phyloP scores from a whole-genome alignment of 2,888 invertebrate genomes.

The Zonitis immaculata region DNA sequence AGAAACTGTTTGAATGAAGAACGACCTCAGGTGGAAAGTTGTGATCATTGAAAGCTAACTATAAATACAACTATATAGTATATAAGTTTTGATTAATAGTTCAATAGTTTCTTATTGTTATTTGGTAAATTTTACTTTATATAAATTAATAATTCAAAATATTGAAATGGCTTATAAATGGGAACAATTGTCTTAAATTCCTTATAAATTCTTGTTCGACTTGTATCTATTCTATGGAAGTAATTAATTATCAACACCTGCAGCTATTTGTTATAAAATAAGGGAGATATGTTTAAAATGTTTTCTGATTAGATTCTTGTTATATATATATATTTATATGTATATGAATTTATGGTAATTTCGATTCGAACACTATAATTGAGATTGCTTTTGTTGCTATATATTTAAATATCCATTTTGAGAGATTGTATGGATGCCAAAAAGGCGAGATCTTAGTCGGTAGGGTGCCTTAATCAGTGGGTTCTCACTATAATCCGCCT shows the following conservation, averaged over 20 bases:
- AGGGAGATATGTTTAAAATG: not conserved
- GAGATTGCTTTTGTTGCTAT: slow-evolving; percentile 1
- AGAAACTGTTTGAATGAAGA: slow-evolving; percentile 11
- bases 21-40: slow-evolving; percentile 17
- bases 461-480: slow-evolving; percentile 25
- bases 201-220: not conserved
- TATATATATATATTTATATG: too few species aligned
- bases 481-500: slow-evolving; percentile 24
- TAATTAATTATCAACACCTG: slow-evolving; percentile 2
- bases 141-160: slow-evolving; percentile 2
- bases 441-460: slow-evolving; percentile 27
- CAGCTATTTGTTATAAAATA: not conserved
- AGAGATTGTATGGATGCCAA: slow-evolving; percentile 20
- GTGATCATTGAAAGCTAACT: slow-evolving; percentile 8
- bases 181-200: not conserved
- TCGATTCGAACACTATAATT: not conserved
- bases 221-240: not conserved
- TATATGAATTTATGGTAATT: not conserved
- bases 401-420: slow-evolving; percentile 25
- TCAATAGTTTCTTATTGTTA: not conserved
- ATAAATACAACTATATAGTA: slow-evolving; percentile 2
- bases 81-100: slow-evolving; percentile 9
- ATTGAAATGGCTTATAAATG: not conserved
- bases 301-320: not conserved
- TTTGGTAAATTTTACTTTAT: not conserved